Evolutionary conservation across 2,113 vertebrate genomes (phyloP).

Genomic region (Calypte anna): DNA sequence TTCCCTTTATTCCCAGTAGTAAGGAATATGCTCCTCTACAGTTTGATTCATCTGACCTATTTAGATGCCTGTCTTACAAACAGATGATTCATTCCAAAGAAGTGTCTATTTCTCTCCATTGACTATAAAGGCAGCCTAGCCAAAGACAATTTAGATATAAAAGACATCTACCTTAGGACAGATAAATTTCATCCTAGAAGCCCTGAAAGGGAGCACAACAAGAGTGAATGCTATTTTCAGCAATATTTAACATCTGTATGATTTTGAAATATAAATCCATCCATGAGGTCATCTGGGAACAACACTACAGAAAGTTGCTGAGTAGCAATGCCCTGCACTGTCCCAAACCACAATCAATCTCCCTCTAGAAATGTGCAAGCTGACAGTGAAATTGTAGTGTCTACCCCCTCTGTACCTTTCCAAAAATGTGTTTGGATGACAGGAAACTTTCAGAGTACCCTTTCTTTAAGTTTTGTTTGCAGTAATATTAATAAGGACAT

Average conservation of each 20-base stretch:
- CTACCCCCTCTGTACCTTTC: neutral
- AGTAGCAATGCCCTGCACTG: neutral
- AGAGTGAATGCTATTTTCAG: slow-evolving; percentile 19
- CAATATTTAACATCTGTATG: neutral
- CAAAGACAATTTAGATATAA: slow-evolving; percentile 17
- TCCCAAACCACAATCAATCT: neutral
- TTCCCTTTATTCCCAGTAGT: slow-evolving; percentile 25
- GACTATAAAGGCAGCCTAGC: slow-evolving; percentile 8
- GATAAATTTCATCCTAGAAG: slow-evolving; percentile 11
- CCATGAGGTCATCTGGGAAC: slow-evolving; percentile 8
- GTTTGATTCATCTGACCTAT: slow-evolving; percentile 59
- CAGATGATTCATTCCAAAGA: slow-evolving; percentile 35
- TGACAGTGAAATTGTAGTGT: neutral
- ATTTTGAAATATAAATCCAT: slow-evolving; percentile 19
- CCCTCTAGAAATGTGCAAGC: neutral
- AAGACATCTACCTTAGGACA: neutral
- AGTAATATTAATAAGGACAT: neutral
- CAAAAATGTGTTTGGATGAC: neutral
- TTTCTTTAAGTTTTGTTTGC: neutral
- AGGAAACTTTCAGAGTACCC: neutral
- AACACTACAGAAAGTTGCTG: neutral
- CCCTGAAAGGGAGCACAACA: neutral
- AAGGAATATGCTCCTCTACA: slow-evolving; percentile 19
- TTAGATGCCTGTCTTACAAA: slow-evolving; percentile 18
- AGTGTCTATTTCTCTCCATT: slow-evolving; percentile 25